Base-by-base conservation (phyloP, 2,797 vertebrate genomes). In the Nothura maculosa region DNA sequence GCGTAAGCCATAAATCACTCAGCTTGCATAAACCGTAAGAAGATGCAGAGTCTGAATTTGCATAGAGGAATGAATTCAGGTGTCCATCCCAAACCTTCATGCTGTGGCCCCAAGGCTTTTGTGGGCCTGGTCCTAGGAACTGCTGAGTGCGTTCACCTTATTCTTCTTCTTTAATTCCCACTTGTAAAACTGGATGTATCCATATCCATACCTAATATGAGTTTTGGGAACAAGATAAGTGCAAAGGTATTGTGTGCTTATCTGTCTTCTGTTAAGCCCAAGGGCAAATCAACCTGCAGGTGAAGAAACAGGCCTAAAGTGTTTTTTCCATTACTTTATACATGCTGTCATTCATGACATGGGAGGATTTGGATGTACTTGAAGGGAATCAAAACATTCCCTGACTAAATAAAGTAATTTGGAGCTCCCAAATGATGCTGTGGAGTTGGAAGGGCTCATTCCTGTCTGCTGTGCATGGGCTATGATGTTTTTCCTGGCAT, bases 401-500 rank as follows among this genome's bases (percentile, higher is more conserved):
- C 62, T 45, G 30, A 24, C n/a, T 24, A 45, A 66, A 17, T n/a
- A 24, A 66, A 66, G 42, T 43, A 66, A 30, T 54, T 30, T 17
- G 10, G 52, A 13, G 10, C 54, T 78, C 77, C 17, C 24, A 69
- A 82, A 68, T 30, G 52, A 72, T 36, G 7, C n/a, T 45, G 32
- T 19, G n/a, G 36, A 25, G 10, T n/a, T n/a, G 28, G 28, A 2
- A 50, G 42, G 70, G 24, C 12, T 36, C 47, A 40, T 12, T 79
- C 40, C 47, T 8, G 52, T 54, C 30, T 19, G 52, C 52, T 54
- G 28, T 4, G 16, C 30, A 21, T 5, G 48, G 78, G 43, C 18
- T 63, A 16, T 61, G 18, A 0, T 1, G 12, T 0, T 0, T 17
- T 72, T 83, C 32, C 42, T 58, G 40, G 25, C 25, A 24, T 12